Percentiles rank a stretch among this genome's conserved stretches.
Conservation (phyloP, 2,888 invertebrate genomes). For the Biston stratarius region DNA sequence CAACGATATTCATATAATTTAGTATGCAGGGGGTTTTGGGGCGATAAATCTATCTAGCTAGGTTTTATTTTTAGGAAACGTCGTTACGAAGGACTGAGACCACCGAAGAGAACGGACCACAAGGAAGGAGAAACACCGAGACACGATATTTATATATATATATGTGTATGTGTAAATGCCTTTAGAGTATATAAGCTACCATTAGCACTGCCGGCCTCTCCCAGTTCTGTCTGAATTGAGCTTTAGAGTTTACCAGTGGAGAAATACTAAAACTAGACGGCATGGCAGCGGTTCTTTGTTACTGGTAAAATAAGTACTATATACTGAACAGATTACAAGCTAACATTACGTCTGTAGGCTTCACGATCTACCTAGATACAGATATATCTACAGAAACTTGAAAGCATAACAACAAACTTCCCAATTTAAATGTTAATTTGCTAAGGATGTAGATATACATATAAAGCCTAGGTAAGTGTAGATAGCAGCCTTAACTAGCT, state of each 20-base stretch:
- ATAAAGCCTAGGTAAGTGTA: background rate
- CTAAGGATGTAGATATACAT: background rate
- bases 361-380: too few relatives aligned
- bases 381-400: background rate
- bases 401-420: background rate
- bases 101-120: too few relatives aligned
- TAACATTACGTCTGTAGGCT: background rate
- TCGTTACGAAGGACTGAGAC: too few relatives aligned
- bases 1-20: too few relatives aligned
- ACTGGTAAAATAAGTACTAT: background rate
- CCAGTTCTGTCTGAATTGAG: background rate
- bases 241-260: background rate
- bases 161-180: too few relatives aligned
- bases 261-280: background rate
- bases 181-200: too few relatives aligned
- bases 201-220: too few relatives aligned
- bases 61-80: too few relatives aligned
- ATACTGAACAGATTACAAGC: background rate
- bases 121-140: too few relatives aligned
- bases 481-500: background rate
- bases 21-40: too few relatives aligned
- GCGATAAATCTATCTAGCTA: too few relatives aligned
- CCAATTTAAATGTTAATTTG: constrained; percentile 10
- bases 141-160: too few relatives aligned
- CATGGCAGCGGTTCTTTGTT: background rate